These are phyloP conservation scores for Saturnia pavonia DNA, from an alignment of 2,888 invertebrate genomes.

Conservation along the genomic window DNA sequence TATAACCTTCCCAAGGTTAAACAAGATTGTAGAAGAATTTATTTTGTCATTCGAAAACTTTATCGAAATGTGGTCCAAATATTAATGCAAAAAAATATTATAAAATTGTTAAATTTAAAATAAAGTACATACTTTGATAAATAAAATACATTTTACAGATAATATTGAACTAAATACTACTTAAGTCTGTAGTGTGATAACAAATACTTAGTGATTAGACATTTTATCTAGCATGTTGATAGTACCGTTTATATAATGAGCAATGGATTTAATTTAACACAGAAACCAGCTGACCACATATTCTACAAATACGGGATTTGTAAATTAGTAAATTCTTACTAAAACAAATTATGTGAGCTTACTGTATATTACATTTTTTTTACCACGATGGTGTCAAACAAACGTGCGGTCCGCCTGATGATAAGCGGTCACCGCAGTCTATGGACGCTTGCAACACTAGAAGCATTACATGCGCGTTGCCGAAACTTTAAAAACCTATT, in stretches of 20 bases:
- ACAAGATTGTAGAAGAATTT: no score
- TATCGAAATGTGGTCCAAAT: no score
- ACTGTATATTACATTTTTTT: neutral
- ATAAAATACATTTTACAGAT: conserved; percentile 52
- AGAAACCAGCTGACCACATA: neutral
- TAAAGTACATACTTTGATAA: conserved; percentile 29
- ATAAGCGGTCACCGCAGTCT: no score
- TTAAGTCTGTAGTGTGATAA: conserved; percentile 4
- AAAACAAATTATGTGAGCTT: neutral
- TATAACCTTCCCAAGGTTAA: no score
- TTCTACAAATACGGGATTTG: neutral
- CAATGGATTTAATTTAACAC: neutral
- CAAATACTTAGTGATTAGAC: neutral
- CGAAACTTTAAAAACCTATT: no score
- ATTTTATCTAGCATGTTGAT: conserved; percentile 1
- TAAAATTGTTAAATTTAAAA: neutral
- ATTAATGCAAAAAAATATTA: no score
- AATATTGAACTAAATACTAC: conserved; percentile 23
- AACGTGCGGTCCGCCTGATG: no score
- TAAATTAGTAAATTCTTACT: neutral
- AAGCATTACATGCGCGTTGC: no score
- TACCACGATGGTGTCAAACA: no score
- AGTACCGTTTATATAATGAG: neutral
- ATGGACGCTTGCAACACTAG: no score
- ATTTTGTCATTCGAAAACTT: no score